Conservation (phyloP, 2,113 vertebrate species). For the Bufo bufo region DNA sequence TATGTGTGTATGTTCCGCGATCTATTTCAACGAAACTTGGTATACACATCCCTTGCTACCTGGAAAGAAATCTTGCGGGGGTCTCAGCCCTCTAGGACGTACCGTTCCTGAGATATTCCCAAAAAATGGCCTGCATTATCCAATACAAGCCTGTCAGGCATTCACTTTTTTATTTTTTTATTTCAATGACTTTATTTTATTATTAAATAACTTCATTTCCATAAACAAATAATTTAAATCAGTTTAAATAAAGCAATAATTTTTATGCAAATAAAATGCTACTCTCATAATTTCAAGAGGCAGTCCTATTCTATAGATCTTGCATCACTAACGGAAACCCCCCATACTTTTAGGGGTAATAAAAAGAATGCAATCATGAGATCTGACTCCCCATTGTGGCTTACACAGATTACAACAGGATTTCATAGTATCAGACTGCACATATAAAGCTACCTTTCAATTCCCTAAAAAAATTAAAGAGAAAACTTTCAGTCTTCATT, state of each 20-base stretch:
- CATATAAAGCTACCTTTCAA: background rate
- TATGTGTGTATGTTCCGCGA: too few species aligned
- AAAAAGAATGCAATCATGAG: background rate
- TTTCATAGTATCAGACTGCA: constrained; percentile 3
- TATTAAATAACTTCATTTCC: constrained; percentile 32
- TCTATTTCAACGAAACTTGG: too few species aligned
- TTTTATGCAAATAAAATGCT: background rate
- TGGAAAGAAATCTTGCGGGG: too few species aligned
- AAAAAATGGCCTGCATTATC: too few species aligned
- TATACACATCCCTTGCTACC: too few species aligned
- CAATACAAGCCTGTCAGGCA: too few species aligned
- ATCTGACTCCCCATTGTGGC: background rate
- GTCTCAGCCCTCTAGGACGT: too few species aligned
- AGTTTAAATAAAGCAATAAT: background rate
- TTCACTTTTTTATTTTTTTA: background rate
- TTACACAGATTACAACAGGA: background rate
- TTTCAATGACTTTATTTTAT: constrained; percentile 43
- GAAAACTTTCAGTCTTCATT: background rate
- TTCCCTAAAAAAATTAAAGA: background rate
- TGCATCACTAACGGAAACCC: too few species aligned
- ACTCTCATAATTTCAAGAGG: background rate
- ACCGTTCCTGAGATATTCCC: too few species aligned
- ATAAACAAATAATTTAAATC: constrained; percentile 36
- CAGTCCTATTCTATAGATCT: background rate
- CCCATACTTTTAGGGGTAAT: too few species aligned